Conservation (phyloP, 2,797 vertebrate genomes). For the Notamacropus eugenii region DNA sequence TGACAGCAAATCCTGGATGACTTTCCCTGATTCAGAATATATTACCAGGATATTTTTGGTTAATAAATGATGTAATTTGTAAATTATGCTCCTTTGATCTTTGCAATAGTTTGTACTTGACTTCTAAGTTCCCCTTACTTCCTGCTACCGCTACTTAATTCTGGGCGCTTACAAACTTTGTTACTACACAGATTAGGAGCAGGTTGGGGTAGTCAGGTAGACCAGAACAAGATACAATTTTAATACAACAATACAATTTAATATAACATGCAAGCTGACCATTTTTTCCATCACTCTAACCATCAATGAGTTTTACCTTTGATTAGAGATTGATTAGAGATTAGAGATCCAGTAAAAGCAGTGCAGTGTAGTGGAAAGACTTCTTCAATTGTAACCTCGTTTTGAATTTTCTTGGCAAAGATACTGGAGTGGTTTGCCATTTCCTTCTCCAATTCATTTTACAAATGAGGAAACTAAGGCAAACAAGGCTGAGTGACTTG, state of each 20-base stretch:
- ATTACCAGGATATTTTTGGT: not conserved
- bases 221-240: not conserved
- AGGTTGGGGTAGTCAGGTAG: not conserved
- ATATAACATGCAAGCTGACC: not conserved
- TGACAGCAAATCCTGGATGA: too few relatives aligned
- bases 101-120: not conserved
- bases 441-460: not conserved
- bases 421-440: not conserved
- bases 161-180: not conserved
- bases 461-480: not conserved
- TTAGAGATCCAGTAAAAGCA: not conserved
- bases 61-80: not conserved
- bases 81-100: not conserved
- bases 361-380: not conserved
- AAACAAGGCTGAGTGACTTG: not conserved
- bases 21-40: not conserved
- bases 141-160: not conserved
- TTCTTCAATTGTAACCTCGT: not conserved
- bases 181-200: not conserved
- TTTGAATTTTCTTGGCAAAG: not conserved
- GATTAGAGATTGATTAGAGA: not conserved
- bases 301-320: not conserved
- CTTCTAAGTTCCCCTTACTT: not conserved
- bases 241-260: not conserved
- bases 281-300: not conserved